phyloP scores from a whole-genome alignment of 2,113 vertebrate genomes.

The Tachycineta bicolor region DNA sequence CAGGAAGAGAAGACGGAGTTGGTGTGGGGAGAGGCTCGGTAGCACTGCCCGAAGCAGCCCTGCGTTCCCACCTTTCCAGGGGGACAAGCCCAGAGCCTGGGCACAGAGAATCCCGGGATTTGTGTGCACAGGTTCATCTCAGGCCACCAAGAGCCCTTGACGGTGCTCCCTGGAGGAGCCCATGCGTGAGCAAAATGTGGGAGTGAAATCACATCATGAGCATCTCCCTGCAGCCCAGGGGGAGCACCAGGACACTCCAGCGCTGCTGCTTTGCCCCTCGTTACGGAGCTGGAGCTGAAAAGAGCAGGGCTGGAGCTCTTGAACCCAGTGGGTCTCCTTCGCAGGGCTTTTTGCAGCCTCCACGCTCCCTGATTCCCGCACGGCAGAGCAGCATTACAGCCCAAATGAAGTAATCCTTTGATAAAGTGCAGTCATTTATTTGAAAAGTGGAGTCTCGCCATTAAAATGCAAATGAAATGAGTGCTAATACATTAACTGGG shows the following conservation, averaged over 20 bases:
- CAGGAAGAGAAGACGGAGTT: too few species aligned
- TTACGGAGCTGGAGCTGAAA: neutral
- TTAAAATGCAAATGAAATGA: conserved; percentile 78
- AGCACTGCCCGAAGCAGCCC: too few species aligned
- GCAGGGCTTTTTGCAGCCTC: neutral
- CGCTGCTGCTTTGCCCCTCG: neutral
- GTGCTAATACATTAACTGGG: conserved; percentile 70
- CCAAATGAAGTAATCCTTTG: conserved; percentile 70
- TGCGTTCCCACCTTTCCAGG: too few species aligned
- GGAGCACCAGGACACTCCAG: neutral
- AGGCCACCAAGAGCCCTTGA: neutral
- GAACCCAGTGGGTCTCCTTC: neutral
- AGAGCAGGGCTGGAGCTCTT: neutral
- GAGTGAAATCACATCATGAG: neutral
- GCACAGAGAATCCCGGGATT: neutral
- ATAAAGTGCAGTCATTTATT: conserved; percentile 68
- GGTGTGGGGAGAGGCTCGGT: too few species aligned
- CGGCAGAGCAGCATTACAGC: neutral
- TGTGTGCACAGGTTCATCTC: neutral
- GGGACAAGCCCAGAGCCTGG: neutral
- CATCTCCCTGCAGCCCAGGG: neutral
- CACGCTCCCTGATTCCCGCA: neutral
- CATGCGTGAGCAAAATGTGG: rapidly evolving
- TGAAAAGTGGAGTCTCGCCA: conserved; percentile 65
- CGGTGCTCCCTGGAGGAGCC: neutral